Evolutionary conservation across 92 coral and sea anemone genomes (phyloP).

Genomic region (Nematostella vectensis): DNA sequence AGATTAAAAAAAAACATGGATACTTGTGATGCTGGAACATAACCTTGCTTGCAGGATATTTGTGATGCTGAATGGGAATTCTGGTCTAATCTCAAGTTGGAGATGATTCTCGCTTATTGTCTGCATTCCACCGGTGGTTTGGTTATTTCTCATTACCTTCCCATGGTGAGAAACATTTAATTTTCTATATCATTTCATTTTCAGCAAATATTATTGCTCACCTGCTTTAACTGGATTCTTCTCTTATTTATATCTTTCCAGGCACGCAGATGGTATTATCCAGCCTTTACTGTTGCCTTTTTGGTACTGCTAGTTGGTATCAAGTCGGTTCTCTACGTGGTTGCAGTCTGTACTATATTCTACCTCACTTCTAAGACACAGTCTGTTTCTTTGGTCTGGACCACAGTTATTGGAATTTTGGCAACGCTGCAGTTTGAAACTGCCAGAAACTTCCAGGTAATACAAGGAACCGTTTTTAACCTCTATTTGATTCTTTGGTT

Average conservation of each 20-base stretch:
- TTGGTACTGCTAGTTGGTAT: conserved; percentile 26
- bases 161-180: conserved; percentile 79
- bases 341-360: conserved; percentile 38
- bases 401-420: conserved; percentile 33
- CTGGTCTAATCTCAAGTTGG: conserved; percentile 45
- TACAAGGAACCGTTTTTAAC: too few relatives aligned
- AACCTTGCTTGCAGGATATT: conserved; percentile 54
- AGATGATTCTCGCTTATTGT: conserved; percentile 41
- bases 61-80: conserved; percentile 91
- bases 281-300: conserved; percentile 39
- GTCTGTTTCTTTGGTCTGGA: conserved; percentile 52
- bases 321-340: conserved; percentile 40
- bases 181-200: too few relatives aligned
- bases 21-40: too few relatives aligned
- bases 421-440: conserved; percentile 45
- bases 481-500: too few relatives aligned
- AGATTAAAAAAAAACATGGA: too few relatives aligned
- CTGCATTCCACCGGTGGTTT: conserved; percentile 54
- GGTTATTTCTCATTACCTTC: conserved; percentile 39
- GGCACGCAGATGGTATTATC: conserved; percentile 46
- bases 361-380: conserved; percentile 41
- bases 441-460: conserved; percentile 57
- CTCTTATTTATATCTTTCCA: conserved; percentile 13
- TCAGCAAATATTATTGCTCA: too few relatives aligned
- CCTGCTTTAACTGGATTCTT: too few relatives aligned